Conservation (phyloP, 2,888 invertebrate genomes). For the Troilus luridus region DNA sequence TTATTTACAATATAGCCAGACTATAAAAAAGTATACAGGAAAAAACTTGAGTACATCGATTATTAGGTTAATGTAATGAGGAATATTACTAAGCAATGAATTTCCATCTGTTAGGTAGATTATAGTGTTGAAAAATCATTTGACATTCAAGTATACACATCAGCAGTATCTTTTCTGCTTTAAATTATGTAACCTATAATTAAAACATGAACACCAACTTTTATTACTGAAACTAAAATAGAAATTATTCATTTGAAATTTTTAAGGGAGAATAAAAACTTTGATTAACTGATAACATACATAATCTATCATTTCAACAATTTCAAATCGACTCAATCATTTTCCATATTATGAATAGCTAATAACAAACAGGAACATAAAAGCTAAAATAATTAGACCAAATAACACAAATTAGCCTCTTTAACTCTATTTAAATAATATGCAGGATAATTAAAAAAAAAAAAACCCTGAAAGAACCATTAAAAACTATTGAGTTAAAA, state of each 20-base stretch:
- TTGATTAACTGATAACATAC: neutral
- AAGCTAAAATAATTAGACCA: neutral
- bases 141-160: neutral
- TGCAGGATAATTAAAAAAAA: neutral
- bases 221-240: neutral
- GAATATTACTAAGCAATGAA: neutral
- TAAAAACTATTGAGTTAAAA: neutral
- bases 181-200: neutral
- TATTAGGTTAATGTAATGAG: neutral
- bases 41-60: neutral
- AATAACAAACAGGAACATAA: neutral
- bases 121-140: neutral
- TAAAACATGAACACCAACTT: neutral
- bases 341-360: neutral
- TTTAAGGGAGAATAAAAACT: neutral
- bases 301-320: neutral
- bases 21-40: neutral
- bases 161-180: neutral
- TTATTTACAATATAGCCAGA: neutral
- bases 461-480: neutral
- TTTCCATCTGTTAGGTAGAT: neutral
- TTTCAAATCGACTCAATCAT: neutral
- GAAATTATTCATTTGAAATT: neutral
- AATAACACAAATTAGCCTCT: neutral
- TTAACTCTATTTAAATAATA: neutral